phyloP scores from a whole-genome alignment of 2,797 vertebrate genomes.

The Hylomyscus alleni region DNA sequence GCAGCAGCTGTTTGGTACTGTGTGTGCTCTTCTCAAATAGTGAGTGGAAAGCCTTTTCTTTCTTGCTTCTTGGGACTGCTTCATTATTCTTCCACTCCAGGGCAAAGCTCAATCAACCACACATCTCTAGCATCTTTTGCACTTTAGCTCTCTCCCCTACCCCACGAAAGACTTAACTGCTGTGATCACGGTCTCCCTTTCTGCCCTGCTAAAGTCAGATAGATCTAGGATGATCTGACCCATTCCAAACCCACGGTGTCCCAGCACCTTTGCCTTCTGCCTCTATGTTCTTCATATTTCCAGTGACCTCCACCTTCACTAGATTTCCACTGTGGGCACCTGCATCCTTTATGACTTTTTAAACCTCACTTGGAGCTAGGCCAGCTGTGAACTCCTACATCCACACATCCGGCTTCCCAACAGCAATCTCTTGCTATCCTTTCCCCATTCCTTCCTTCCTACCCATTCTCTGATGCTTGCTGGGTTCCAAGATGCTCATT shows the following conservation, averaged over 20 bases:
- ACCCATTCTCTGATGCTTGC: neutral
- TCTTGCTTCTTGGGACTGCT: neutral
- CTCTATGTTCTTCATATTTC: neutral
- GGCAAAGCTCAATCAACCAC: neutral
- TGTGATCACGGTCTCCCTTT: neutral
- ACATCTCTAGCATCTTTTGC: neutral
- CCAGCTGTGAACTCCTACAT: neutral
- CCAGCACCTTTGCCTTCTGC: neutral
- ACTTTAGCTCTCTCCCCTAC: neutral
- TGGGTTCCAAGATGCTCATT: neutral
- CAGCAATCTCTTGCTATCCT: neutral
- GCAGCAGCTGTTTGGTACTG: neutral
- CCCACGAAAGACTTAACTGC: neutral
- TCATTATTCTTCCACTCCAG: neutral
- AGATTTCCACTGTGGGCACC: neutral
- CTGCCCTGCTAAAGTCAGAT: neutral
- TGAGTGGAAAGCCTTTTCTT: neutral
- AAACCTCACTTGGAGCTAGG: neutral
- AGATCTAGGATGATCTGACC: neutral
- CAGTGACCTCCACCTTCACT: neutral
- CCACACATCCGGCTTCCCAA: neutral
- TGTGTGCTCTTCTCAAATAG: neutral
- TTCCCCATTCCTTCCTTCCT: neutral
- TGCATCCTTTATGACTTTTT: neutral
- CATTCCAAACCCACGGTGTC: neutral